Percentiles rank a stretch among this genome's conserved stretches.
Evolutionary conservation across 2,113 vertebrate genomes (phyloP).

Genomic region (Jacana jacana): DNA sequence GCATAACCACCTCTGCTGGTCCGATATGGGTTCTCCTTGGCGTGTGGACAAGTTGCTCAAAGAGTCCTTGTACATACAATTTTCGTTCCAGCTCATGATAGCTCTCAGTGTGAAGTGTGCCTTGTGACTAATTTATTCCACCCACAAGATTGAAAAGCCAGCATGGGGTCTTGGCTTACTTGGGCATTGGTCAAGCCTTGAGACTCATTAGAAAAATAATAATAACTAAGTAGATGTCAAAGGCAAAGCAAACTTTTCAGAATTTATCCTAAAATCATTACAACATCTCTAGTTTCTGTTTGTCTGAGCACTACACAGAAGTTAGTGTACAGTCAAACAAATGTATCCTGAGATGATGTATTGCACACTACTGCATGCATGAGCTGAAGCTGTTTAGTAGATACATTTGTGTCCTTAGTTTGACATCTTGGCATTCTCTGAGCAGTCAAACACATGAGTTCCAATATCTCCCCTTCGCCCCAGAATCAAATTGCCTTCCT

Average conservation of each 20-base stretch:
- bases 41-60: not conserved
- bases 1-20: not conserved
- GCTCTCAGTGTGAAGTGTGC: not conserved
- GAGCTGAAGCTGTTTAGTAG: not conserved
- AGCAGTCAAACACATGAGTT: not conserved
- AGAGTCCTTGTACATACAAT: not conserved
- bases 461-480: not conserved
- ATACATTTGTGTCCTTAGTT: not conserved
- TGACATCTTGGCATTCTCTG: not conserved
- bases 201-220: conserved; percentile 2
- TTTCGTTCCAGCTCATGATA: conserved; percentile 1
- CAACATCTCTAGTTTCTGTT: not conserved
- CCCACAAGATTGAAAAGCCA: not conserved
- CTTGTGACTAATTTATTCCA: conserved; percentile 37
- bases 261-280: not conserved
- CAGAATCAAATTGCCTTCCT: not conserved
- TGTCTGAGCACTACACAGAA: not conserved
- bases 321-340: not conserved
- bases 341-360: not conserved
- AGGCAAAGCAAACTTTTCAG: not conserved
- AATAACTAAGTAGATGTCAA: not conserved
- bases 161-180: not conserved
- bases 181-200: not conserved
- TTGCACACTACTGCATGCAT: accelerated
- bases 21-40: not conserved